phyloP scores from a whole-genome alignment of 2,888 invertebrate genomes.

The Microctonus aethiopoides region DNA sequence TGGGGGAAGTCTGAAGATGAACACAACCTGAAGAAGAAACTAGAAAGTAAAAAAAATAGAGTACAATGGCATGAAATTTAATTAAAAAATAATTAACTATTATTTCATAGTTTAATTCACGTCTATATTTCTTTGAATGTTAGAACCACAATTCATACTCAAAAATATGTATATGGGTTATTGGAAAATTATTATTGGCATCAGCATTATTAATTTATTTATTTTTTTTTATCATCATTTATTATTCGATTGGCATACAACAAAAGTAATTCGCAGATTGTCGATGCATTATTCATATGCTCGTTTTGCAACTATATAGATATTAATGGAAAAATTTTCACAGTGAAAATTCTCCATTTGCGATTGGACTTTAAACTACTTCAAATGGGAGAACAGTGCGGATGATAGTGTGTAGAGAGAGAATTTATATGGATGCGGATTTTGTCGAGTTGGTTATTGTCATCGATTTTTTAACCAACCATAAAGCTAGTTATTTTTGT shows the following conservation, averaged over 20 bases:
- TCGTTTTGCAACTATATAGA: not conserved
- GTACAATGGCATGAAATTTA: not conserved
- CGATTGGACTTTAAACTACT: slow-evolving; percentile 8
- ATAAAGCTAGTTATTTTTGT: not conserved
- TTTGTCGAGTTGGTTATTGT: slow-evolving; percentile 1
- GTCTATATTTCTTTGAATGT: not conserved
- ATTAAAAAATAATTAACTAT: not conserved
- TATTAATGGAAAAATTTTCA: not conserved
- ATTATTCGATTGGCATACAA: slow-evolving; percentile 13
- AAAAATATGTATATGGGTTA: too few relatives aligned
- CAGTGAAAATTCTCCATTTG: not conserved
- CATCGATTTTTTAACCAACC: not conserved
- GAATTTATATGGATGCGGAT: not conserved
- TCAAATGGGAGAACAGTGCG: not conserved
- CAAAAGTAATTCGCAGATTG: slow-evolving; percentile 21
- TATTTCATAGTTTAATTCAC: not conserved
- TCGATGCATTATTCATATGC: slow-evolving; percentile 27
- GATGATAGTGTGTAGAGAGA: too few relatives aligned
- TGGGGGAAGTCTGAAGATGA: not conserved
- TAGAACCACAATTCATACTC: too few relatives aligned
- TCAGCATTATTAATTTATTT: not conserved
- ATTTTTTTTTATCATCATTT: not conserved
- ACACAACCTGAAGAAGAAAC: not conserved
- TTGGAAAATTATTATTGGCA: too few relatives aligned
- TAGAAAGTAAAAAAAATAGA: not conserved